Conservation (phyloP, 2,113 vertebrate genomes). For the Oxygymnocypris stewartii region DNA sequence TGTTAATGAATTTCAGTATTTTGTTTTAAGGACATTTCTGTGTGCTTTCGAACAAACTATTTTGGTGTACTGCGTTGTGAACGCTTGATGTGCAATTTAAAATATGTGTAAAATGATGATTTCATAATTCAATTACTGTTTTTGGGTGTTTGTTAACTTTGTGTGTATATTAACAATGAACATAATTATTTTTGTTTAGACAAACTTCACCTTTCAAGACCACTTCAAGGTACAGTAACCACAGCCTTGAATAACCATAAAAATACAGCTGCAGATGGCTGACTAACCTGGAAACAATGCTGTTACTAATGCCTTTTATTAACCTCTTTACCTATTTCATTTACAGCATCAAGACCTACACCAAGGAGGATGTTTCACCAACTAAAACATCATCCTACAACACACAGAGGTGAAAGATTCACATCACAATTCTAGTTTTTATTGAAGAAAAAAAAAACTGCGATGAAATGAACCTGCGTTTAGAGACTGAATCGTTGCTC, state of each 20-base stretch:
- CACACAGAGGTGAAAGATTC: background rate
- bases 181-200: background rate
- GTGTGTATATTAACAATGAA: background rate
- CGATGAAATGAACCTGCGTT: no score
- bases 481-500: background rate
- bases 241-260: background rate
- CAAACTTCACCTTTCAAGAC: slow-evolving; percentile 35
- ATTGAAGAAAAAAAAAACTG: background rate
- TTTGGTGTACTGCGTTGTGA: no score
- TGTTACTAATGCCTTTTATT: background rate
- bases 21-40: background rate
- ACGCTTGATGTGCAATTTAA: no score
- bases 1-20: background rate
- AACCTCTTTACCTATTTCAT: background rate
- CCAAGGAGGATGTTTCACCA: slow-evolving; percentile 29
- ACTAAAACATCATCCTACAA: slow-evolving; percentile 38
- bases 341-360: slow-evolving; percentile 42
- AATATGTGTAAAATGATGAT: no score
- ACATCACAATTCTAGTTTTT: background rate
- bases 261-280: no score
- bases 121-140: background rate
- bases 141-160: background rate
- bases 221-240: slow-evolving; percentile 28
- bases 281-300: background rate
- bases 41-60: no score